phyloP scores from a whole-genome alignment of 2,113 vertebrate genomes.

The Orientallactaga bullata region DNA sequence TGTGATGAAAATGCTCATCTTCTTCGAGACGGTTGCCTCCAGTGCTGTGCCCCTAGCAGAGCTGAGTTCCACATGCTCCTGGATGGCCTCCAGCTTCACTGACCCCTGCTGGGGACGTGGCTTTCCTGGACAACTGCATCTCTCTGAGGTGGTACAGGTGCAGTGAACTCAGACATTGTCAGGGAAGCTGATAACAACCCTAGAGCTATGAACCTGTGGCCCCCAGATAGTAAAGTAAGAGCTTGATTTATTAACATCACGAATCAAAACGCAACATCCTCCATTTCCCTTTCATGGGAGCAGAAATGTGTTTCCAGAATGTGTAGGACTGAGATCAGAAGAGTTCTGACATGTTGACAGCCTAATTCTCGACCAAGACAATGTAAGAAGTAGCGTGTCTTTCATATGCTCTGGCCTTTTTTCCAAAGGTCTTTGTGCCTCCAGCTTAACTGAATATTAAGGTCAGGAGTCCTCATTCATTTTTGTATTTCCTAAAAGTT shows the following conservation, averaged over 20 bases:
- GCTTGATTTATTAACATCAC: background rate
- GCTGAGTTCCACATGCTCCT: rapidly evolving
- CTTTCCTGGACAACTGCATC: background rate
- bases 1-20: background rate
- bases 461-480: background rate
- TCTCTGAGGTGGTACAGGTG: too few species aligned
- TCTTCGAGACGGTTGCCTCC: background rate
- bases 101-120: background rate
- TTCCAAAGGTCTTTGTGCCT: background rate
- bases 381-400: background rate
- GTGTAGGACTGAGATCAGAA: background rate
- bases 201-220: background rate
- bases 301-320: conserved; percentile 5
- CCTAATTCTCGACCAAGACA: background rate
- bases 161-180: background rate
- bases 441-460: background rate
- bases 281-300: background rate
- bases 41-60: too few species aligned
- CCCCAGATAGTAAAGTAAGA: background rate
- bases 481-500: background rate
- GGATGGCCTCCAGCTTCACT: rapidly evolving
- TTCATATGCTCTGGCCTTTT: background rate
- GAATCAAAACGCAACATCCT: background rate
- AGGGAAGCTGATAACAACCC: background rate
- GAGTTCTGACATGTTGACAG: background rate